phyloP scores from a whole-genome alignment of 1,140 invertebrate genomes.

The Nautilus pompilius region DNA sequence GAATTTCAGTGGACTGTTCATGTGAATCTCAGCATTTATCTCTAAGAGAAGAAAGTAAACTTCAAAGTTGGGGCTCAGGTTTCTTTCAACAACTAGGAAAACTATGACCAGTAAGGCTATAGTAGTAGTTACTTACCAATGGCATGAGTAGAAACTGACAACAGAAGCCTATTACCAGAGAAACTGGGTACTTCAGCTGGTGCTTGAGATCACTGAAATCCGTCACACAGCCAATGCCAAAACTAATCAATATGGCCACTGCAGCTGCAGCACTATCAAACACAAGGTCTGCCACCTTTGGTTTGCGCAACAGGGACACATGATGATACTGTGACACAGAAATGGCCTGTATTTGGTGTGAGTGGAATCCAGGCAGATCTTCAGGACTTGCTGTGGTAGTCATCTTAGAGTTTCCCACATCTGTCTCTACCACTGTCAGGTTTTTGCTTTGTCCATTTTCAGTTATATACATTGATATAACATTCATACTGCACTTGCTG shows the following conservation, averaged over 20 bases:
- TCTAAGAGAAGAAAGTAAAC: too few species aligned
- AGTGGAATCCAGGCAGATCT: background rate
- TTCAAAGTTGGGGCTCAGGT: too few species aligned
- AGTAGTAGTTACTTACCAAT: slow-evolving; percentile 48
- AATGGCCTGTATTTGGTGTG: slow-evolving; percentile 1
- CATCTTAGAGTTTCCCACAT: too few species aligned
- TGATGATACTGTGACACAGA: slow-evolving; percentile 16
- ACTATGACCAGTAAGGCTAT: background rate
- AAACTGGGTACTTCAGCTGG: slow-evolving; percentile 44
- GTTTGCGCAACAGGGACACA: slow-evolving; percentile 27
- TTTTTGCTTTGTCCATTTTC: too few species aligned
- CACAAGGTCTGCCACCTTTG: slow-evolving; percentile 42
- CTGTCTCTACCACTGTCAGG: too few species aligned
- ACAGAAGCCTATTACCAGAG: slow-evolving; percentile 41
- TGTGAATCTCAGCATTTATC: too few species aligned
- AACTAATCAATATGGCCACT: slow-evolving; percentile 49
- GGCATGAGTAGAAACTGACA: slow-evolving; percentile 51
- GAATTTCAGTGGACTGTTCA: too few species aligned
- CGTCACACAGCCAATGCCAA: slow-evolving; percentile 49
- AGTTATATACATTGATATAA: too few species aligned
- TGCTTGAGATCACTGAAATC: slow-evolving; percentile 42
- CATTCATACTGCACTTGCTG: too few species aligned
- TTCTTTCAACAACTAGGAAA: too few species aligned
- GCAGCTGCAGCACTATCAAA: slow-evolving; percentile 46
- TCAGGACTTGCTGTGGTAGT: background rate